Evolutionary conservation across 2,888 invertebrate species (phyloP).

Genomic region (Dolichomitus sp.): DNA sequence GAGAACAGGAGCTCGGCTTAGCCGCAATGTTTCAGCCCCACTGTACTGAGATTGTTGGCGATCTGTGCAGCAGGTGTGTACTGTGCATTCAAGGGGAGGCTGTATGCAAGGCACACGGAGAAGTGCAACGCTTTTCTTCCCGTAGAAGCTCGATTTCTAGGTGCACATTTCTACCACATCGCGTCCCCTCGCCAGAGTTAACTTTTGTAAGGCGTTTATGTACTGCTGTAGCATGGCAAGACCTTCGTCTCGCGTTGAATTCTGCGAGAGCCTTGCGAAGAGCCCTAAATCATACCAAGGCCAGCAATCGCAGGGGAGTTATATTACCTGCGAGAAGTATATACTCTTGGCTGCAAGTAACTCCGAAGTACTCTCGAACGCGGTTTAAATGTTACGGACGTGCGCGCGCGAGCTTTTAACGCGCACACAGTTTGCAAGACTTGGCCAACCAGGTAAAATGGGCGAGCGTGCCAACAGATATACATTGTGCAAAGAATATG

Average conservation of each 20-base stretch:
- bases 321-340: slow-evolving; percentile 56
- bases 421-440: slow-evolving; percentile 4
- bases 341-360: slow-evolving; percentile 39
- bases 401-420: slow-evolving; percentile 14
- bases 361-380: slow-evolving; percentile 39
- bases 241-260: slow-evolving; percentile 41
- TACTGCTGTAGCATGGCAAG: slow-evolving; percentile 1
- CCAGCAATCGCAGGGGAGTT: slow-evolving; percentile 54
- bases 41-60: slow-evolving; percentile 31
- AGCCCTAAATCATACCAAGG: slow-evolving; percentile 63
- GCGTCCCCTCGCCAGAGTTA: background rate
- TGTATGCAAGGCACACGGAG: slow-evolving; percentile 18
- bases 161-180: slow-evolving; percentile 13
- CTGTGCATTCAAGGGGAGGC: background rate
- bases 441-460: slow-evolving; percentile 22
- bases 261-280: slow-evolving; percentile 30
- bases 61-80: slow-evolving; percentile 49
- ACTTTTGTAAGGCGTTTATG: slow-evolving; percentile 45
- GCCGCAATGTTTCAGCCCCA: slow-evolving; percentile 26
- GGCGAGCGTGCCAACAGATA: slow-evolving; percentile 10
- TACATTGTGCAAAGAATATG: background rate
- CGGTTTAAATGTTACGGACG: slow-evolving; percentile 40
- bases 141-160: slow-evolving; percentile 38
- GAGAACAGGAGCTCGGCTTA: slow-evolving; percentile 30
- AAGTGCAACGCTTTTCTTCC: slow-evolving; percentile 50